phyloP scores from a whole-genome alignment of 1,140 invertebrate species.

The Danaus melanippus region DNA sequence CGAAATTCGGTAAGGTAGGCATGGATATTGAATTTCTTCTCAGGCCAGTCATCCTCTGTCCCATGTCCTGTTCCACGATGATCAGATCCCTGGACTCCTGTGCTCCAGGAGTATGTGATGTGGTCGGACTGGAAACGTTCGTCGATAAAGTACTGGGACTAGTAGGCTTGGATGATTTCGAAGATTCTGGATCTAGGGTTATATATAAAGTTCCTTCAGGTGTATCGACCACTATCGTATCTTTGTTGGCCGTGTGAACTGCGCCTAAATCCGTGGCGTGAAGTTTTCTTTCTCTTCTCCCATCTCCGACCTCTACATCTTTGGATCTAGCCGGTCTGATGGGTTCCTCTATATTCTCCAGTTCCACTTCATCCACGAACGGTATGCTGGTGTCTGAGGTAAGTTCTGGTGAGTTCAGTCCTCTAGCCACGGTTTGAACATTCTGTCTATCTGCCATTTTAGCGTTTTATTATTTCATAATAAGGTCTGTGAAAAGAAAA shows the following conservation, averaged over 20 bases:
- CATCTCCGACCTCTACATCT: conserved; percentile 32
- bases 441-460: conserved; percentile 37
- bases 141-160: conserved; percentile 50
- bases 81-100: conserved; percentile 44
- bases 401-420: conserved; percentile 55
- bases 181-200: conserved; percentile 53
- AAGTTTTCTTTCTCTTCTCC: conserved; percentile 29
- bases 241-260: conserved; percentile 48
- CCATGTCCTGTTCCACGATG: conserved; percentile 37
- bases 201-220: conserved; percentile 63
- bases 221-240: conserved; percentile 63
- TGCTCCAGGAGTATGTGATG: conserved; percentile 44
- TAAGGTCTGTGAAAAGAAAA: conserved; percentile 33
- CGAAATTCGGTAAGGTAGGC: conserved; percentile 60
- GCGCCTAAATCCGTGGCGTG: conserved; percentile 46
- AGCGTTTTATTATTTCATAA: conserved; percentile 39
- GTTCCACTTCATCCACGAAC: conserved; percentile 48
- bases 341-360: conserved; percentile 40
- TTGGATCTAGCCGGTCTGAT: conserved; percentile 30
- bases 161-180: conserved; percentile 35
- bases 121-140: conserved; percentile 38
- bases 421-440: conserved; percentile 38
- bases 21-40: conserved; percentile 69
- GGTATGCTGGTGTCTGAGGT: conserved; percentile 38
- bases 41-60: conserved; percentile 37